phyloP scores from a whole-genome alignment of 2,797 vertebrate species.

The Onychomys arenicola region DNA sequence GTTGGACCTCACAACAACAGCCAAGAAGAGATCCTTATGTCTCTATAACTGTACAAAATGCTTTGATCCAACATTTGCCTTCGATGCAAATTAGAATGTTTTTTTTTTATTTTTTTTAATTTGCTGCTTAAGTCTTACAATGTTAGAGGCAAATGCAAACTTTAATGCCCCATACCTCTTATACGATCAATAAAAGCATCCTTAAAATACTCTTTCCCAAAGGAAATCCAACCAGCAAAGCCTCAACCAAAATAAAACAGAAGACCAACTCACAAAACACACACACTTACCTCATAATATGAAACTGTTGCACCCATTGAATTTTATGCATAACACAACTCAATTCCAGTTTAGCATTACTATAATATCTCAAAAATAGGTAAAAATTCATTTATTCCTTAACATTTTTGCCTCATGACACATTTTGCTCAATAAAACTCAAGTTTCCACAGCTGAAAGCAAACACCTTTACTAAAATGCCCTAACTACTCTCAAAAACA shows the following conservation, averaged over 20 bases:
- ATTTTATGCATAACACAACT: slow-evolving; percentile 29
- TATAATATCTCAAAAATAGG: neutral
- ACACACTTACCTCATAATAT: neutral
- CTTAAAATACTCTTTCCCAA: slow-evolving; percentile 31
- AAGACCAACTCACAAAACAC: slow-evolving; percentile 18
- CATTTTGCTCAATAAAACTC: slow-evolving; percentile 54
- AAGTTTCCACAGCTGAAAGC: slow-evolving; percentile 41
- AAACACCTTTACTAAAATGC: slow-evolving; percentile 17
- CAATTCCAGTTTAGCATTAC: slow-evolving; percentile 14
- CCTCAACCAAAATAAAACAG: neutral
- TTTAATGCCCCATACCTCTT: slow-evolving; percentile 74
- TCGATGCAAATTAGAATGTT: neutral
- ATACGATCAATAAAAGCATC: slow-evolving; percentile 65
- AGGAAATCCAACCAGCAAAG: slow-evolving; percentile 27
- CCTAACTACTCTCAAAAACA: slow-evolving; percentile 63
- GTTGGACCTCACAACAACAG: slow-evolving; percentile 31
- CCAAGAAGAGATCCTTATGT: slow-evolving; percentile 31
- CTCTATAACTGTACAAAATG: slow-evolving; percentile 3
- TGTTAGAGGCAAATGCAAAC: slow-evolving; percentile 68
- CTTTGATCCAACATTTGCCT: slow-evolving; percentile 33
- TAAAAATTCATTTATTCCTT: slow-evolving; percentile 54
- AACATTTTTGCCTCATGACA: slow-evolving; percentile 33
- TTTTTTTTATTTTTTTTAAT: too few species aligned
- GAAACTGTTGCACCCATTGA: neutral
- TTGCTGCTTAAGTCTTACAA: slow-evolving; percentile 77